phyloP scores from a whole-genome alignment of 2,888 invertebrate genomes.

The Tetragnatha montana region DNA sequence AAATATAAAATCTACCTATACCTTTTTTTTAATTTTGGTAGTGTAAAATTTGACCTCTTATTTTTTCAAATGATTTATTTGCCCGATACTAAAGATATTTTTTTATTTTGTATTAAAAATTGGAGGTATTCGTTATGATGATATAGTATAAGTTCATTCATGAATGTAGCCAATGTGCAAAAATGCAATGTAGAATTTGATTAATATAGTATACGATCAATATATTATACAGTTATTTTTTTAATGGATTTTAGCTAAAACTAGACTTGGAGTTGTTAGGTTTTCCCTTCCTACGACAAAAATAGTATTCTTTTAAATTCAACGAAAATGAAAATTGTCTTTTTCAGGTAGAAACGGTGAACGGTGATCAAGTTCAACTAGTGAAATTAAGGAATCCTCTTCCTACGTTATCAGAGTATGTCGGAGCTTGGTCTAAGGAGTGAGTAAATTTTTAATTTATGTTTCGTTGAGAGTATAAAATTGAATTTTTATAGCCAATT shows the following conservation, averaged over 20 bases:
- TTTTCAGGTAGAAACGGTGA: slow-evolving; percentile 63
- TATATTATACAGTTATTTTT: no score
- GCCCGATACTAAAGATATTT: neutral
- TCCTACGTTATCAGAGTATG: slow-evolving; percentile 80
- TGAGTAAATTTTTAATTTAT: slow-evolving; percentile 14
- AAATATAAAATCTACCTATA: no score
- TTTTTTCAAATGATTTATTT: neutral
- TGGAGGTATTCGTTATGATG: neutral
- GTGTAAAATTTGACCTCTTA: neutral
- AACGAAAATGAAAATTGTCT: neutral
- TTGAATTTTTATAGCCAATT: neutral
- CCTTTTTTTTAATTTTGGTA: neutral
- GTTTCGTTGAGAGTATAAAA: neutral
- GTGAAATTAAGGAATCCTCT: slow-evolving; percentile 84
- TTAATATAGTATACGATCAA: no score
- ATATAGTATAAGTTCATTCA: no score
- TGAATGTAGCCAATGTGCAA: no score
- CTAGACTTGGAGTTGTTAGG: no score
- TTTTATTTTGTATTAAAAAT: neutral
- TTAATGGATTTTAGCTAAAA: no score
- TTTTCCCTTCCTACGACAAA: no score
- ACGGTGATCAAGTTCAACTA: slow-evolving; percentile 75
- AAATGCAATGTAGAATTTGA: no score
- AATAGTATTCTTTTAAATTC: no score
- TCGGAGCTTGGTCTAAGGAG: slow-evolving; percentile 81